Evolutionary conservation across 2,113 vertebrate genomes (phyloP).

Genomic region (Anthoscopus minutus): DNA sequence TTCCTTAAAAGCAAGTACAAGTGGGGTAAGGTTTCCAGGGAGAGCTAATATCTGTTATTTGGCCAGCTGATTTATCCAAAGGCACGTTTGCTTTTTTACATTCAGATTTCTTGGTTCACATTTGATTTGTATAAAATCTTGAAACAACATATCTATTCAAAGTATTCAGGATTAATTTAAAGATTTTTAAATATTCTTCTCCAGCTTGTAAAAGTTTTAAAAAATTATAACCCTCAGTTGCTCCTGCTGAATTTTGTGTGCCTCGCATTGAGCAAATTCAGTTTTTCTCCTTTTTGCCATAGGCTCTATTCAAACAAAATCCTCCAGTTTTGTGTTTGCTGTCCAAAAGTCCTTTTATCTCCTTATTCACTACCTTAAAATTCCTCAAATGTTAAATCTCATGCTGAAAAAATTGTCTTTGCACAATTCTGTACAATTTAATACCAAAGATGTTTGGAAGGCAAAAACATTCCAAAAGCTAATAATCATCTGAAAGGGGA

Average conservation of each 20-base stretch:
- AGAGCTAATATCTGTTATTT: slow-evolving; percentile 14
- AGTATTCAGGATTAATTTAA: not conserved
- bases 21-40: not conserved
- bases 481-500: not conserved
- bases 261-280: not conserved
- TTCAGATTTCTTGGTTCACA: not conserved
- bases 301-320: not conserved
- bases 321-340: not conserved
- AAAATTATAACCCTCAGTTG: not conserved
- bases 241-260: not conserved
- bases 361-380: not conserved
- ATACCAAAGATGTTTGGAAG: not conserved
- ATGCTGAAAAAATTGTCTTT: not conserved
- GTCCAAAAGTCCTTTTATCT: slow-evolving; percentile 16
- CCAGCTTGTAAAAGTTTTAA: not conserved
- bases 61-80: slow-evolving; percentile 7
- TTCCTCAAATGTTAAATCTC: not conserved
- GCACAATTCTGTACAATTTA: not conserved
- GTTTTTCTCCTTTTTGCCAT: not conserved
- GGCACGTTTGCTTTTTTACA: not conserved
- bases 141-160: not conserved
- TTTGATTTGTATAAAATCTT: not conserved
- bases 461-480: not conserved
- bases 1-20: slow-evolving; percentile 17
- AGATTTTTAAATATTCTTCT: slow-evolving; percentile 1